phyloP scores from a whole-genome alignment of 2,113 vertebrate species.

The Naja naja region DNA sequence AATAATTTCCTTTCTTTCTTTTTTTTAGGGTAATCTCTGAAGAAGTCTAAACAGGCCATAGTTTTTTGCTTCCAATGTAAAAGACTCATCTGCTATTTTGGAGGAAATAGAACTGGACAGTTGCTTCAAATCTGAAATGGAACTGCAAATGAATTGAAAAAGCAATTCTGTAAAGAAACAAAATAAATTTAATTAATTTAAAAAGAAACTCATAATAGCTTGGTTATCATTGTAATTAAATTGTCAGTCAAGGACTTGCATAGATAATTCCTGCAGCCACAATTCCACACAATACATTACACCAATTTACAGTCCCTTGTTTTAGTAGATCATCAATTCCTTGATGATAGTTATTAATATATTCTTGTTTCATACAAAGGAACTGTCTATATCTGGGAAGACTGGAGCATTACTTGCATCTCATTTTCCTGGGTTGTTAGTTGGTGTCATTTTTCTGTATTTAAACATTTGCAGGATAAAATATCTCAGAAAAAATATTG shows the following conservation, averaged over 20 bases:
- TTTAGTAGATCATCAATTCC: neutral
- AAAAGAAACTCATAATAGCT: neutral
- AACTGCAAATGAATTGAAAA: neutral
- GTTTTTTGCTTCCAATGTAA: neutral
- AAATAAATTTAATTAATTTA: neutral
- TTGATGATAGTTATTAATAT: neutral
- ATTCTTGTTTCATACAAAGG: neutral
- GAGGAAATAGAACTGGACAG: neutral
- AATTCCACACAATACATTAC: neutral
- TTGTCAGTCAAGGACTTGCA: neutral
- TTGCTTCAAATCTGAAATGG: neutral
- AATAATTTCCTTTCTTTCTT: neutral
- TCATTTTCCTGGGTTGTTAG: neutral
- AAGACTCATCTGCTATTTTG: neutral
- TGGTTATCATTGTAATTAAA: neutral
- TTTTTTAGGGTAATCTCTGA: constrained; percentile 38
- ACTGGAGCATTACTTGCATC: neutral
- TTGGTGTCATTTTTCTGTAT: neutral
- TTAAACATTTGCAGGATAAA: neutral
- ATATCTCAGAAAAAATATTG: neutral
- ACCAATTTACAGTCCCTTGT: neutral
- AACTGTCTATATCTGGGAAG: neutral
- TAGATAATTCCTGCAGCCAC: neutral
- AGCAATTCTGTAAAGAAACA: neutral
- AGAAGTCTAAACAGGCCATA: neutral